Evolutionary conservation across 2,797 vertebrate genomes (phyloP).

Genomic region (Enteromius anoplus): DNA sequence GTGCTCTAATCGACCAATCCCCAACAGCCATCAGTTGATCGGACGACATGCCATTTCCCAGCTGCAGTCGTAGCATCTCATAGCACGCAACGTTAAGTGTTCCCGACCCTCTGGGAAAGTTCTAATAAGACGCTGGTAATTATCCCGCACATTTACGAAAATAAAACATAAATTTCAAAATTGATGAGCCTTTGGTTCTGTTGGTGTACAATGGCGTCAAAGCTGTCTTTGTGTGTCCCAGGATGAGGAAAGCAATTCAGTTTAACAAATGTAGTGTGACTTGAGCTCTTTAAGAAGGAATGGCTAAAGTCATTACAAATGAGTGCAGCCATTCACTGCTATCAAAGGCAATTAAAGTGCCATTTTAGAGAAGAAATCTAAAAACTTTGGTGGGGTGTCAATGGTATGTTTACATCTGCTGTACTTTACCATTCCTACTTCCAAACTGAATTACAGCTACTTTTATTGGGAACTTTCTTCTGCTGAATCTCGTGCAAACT

Average conservation of each 20-base stretch:
- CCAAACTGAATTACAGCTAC: not conserved
- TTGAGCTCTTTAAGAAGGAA: constrained; percentile 72
- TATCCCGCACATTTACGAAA: constrained; percentile 81
- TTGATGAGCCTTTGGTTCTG: constrained; percentile 83
- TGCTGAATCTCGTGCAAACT: not conserved
- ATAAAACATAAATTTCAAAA: constrained; percentile 84
- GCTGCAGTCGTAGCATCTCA: constrained; percentile 68
- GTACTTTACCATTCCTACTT: constrained; percentile 3
- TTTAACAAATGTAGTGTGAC: constrained; percentile 83
- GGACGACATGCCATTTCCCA: constrained; percentile 65
- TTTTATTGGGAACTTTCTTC: constrained; percentile 3
- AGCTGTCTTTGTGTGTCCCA: constrained; percentile 72
- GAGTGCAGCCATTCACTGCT: constrained; percentile 64
- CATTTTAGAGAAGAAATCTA: constrained; percentile 54
- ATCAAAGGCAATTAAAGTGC: constrained; percentile 63
- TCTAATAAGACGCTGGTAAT: constrained; percentile 82
- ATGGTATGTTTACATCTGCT: constrained; percentile 46
- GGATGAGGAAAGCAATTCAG: constrained; percentile 76
- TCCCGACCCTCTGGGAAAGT: constrained; percentile 81
- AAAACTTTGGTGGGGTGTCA: constrained; percentile 51
- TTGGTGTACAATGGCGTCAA: constrained; percentile 78
- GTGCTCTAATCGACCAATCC: constrained; percentile 64
- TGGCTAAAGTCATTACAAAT: constrained; percentile 72
- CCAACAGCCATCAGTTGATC: constrained; percentile 71
- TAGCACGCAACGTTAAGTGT: constrained; percentile 77